Conservation (phyloP, 2,888 invertebrate species). For the Ametastegia equiseti region DNA sequence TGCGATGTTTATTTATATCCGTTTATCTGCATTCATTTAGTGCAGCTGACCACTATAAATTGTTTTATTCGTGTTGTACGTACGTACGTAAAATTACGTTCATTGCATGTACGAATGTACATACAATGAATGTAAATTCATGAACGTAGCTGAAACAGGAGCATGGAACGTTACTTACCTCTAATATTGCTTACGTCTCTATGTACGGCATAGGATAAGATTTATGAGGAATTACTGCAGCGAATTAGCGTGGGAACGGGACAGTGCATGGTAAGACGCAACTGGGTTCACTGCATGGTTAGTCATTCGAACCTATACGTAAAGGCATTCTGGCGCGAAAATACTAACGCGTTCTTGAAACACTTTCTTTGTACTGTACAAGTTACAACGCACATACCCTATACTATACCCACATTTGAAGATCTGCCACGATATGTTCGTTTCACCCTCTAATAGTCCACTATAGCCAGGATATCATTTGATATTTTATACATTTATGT, state of each 20-base stretch:
- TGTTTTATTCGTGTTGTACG: not conserved
- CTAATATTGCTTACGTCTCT: conserved; percentile 6
- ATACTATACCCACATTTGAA: not conserved
- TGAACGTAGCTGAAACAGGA: not conserved
- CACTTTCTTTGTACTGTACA: conserved; percentile 12
- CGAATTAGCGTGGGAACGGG: conserved; percentile 46
- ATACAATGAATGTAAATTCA: not conserved
- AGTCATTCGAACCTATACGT: conserved; percentile 14
- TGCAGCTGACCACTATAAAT: not conserved
- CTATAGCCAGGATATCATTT: not conserved
- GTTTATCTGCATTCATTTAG: not conserved
- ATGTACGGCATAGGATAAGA: conserved; percentile 1
- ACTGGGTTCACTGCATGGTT: conserved; percentile 4
- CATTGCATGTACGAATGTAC: no score
- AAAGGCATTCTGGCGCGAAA: conserved; percentile 29
- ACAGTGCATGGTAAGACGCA: not conserved
- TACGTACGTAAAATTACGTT: not conserved
- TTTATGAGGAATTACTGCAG: conserved; percentile 35
- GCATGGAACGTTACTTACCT: not conserved
- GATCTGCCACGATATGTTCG: not conserved
- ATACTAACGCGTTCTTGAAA: conserved; percentile 23
- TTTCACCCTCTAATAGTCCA: not conserved
- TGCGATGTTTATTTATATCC: not conserved
- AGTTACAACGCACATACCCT: not conserved
- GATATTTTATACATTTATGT: not conserved